These are phyloP conservation scores for Galbula dea DNA, from an alignment of 2,113 vertebrate species.

Conservation along the genomic window DNA sequence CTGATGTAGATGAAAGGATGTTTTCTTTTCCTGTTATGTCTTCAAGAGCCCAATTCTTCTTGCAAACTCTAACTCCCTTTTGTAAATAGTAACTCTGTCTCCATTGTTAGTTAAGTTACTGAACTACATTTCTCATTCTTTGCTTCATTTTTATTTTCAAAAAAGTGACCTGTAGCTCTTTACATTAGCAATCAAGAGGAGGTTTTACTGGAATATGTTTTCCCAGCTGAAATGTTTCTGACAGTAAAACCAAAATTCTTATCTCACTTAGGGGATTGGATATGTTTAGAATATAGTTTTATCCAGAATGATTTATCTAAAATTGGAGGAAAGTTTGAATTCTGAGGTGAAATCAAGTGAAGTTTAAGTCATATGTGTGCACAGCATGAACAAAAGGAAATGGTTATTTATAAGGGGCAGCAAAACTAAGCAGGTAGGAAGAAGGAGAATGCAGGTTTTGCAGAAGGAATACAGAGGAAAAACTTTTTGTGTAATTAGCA, in stretches of 20 bases:
- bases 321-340: conserved; percentile 42
- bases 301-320: neutral
- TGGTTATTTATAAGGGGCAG: conserved; percentile 1
- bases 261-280: neutral
- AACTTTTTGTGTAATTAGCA: neutral
- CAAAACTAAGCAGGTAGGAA: neutral
- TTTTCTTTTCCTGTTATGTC: conserved; percentile 52
- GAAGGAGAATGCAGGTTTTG: neutral
- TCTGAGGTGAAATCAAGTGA: conserved; percentile 9
- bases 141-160: neutral
- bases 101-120: neutral
- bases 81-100: neutral
- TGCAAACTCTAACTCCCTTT: neutral
- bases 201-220: neutral
- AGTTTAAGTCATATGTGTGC: neutral
- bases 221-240: neutral
- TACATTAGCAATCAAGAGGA: neutral
- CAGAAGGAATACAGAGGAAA: neutral
- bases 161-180: neutral
- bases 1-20: conserved; percentile 1
- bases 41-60: neutral
- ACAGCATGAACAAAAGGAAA: conserved; percentile 29
- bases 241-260: neutral
- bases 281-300: conserved; percentile 37
- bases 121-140: neutral